Evolutionary conservation across 1,140 invertebrate species (phyloP).

Genomic region (Dendroctonus ponderosae): DNA sequence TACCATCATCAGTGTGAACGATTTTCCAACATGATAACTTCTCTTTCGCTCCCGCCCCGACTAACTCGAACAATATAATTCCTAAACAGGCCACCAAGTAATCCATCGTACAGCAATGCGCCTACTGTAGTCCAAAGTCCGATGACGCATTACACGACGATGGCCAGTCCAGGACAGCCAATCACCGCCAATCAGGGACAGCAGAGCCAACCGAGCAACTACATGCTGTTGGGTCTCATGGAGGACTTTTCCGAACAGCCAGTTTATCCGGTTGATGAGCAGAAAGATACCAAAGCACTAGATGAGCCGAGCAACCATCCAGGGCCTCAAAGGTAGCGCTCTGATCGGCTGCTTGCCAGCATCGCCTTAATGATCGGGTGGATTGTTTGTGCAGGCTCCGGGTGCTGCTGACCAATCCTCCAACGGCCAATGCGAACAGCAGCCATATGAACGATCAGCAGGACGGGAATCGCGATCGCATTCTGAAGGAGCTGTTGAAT

Average conservation of each 20-base stretch:
- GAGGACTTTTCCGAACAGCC: conserved; percentile 49
- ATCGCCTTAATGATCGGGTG: background rate
- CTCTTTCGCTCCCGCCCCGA: too few relatives aligned
- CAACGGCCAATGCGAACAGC: conserved; percentile 52
- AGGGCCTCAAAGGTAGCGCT: conserved; percentile 29
- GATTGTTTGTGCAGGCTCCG: conserved; percentile 34
- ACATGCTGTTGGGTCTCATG: conserved; percentile 60
- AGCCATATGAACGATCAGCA: conserved; percentile 46
- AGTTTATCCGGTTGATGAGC: conserved; percentile 46
- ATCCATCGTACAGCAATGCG: conserved; percentile 52
- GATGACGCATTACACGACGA: conserved; percentile 46
- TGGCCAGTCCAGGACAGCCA: conserved; percentile 56
- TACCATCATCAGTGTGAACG: too few relatives aligned
- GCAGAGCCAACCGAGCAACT: conserved; percentile 28
- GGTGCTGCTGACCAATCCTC: conserved; percentile 46
- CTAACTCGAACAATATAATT: too few relatives aligned
- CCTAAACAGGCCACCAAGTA: conserved; percentile 51
- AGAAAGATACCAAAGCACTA: conserved; percentile 49
- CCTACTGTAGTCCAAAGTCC: conserved; percentile 56
- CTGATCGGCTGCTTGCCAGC: too few relatives aligned
- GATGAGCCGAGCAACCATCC: conserved; percentile 43
- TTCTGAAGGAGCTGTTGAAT: conserved; percentile 77
- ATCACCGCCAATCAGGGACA: conserved; percentile 11
- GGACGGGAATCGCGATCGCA: conserved; percentile 57
- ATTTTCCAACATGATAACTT: background rate